phyloP scores from a whole-genome alignment of 2,113 vertebrate genomes.

The Charina bottae region DNA sequence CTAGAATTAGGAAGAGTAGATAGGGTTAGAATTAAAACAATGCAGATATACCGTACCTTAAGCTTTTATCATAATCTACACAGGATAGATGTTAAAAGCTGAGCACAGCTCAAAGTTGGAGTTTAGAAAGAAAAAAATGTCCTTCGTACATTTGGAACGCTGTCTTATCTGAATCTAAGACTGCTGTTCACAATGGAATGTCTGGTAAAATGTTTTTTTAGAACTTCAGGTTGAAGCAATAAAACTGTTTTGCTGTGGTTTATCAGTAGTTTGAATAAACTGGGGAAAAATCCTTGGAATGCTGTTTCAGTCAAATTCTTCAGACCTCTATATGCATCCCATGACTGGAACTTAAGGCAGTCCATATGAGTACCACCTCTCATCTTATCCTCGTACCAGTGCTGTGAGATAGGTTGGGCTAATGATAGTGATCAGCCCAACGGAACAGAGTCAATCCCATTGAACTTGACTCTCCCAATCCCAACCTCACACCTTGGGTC shows the following conservation, averaged over 20 bases:
- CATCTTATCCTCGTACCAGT: not conserved
- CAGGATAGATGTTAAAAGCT: no score
- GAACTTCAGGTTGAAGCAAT: not conserved
- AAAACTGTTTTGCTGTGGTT: not conserved
- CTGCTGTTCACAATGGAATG: not conserved
- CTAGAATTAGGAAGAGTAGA: no score
- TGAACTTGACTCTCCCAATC: not conserved
- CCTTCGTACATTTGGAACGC: not conserved
- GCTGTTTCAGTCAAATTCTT: not conserved
- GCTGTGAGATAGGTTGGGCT: not conserved
- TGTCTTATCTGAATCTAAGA: not conserved
- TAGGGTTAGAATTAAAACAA: no score
- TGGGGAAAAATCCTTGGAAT: not conserved
- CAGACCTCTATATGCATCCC: not conserved
- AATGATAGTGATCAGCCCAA: not conserved
- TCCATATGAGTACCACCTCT: not conserved
- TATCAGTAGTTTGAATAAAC: not conserved
- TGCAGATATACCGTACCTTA: no score
- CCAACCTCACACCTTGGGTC: not conserved
- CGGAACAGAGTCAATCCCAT: not conserved
- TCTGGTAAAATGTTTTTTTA: not conserved
- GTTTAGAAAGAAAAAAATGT: not conserved
- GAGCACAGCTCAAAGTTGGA: not conserved
- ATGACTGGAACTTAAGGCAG: not conserved
- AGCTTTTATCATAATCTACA: no score